Percentiles rank a stretch among this genome's conserved stretches.
These are phyloP conservation scores for Mesaphorura yosii DNA, from an alignment of 1,140 invertebrate genomes.

Conservation along the genomic window DNA sequence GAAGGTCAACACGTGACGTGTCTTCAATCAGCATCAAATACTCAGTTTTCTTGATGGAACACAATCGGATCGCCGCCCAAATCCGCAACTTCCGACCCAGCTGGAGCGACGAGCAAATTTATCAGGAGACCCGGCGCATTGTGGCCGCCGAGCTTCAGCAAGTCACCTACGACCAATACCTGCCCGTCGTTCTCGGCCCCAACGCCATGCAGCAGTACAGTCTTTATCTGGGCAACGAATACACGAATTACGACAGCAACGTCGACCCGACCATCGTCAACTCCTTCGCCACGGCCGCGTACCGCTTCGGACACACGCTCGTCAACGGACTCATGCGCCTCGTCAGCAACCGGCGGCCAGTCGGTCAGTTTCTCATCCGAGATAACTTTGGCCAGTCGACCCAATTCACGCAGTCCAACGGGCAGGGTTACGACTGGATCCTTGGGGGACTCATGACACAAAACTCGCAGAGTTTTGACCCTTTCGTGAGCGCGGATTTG, in stretches of 20 bases:
- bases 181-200: slow-evolving; percentile 82
- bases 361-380: slow-evolving; percentile 18
- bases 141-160: slow-evolving; percentile 81
- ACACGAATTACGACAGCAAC: slow-evolving; percentile 19
- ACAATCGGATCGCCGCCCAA: slow-evolving; percentile 41
- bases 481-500: slow-evolving; percentile 66
- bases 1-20: not conserved
- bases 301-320: slow-evolving; percentile 46
- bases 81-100: slow-evolving; percentile 37
- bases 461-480: slow-evolving; percentile 62
- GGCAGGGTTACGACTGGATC: slow-evolving; percentile 66
- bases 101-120: slow-evolving; percentile 42
- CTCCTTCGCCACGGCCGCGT: slow-evolving; percentile 51
- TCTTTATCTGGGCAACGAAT: not conserved
- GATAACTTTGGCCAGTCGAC: slow-evolving; percentile 45
- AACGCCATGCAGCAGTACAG: slow-evolving; percentile 83
- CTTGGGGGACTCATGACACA: slow-evolving; percentile 65
- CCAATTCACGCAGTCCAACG: slow-evolving; percentile 46
- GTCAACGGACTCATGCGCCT: slow-evolving; percentile 38
- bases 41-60: slow-evolving; percentile 40
- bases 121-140: slow-evolving; percentile 52
- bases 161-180: slow-evolving; percentile 84
- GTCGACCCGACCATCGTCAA: slow-evolving; percentile 32
- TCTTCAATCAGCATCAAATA: not conserved
- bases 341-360: slow-evolving; percentile 32